Percentiles rank a stretch among this genome's conserved stretches.
Evolutionary conservation across 1,140 invertebrate genomes (phyloP).

Genomic region (Drosophila willistoni): DNA sequence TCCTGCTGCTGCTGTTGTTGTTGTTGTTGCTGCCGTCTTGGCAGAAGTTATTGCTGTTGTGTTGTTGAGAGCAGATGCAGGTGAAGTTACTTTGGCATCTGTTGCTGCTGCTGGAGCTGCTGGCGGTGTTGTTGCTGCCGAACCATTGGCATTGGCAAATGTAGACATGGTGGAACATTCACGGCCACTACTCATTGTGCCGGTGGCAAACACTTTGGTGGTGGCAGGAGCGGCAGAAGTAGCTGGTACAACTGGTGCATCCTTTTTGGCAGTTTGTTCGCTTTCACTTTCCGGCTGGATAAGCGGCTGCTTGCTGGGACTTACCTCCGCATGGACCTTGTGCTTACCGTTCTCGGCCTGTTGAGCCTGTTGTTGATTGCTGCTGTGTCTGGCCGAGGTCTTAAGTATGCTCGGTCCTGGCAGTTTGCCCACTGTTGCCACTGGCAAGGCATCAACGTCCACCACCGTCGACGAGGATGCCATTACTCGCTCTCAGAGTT

Average conservation of each 20-base stretch:
- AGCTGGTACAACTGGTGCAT: conserved; percentile 20
- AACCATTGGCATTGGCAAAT: conserved; percentile 38
- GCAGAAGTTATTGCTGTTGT: conserved; percentile 7
- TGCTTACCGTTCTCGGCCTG: conserved; percentile 52
- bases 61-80: not conserved
- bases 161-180: conserved; percentile 72
- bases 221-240: conserved; percentile 51
- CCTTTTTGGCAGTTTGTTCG: conserved; percentile 31
- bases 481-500: conserved; percentile 75
- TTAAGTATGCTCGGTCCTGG: conserved; percentile 85
- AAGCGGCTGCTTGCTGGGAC: conserved; percentile 71
- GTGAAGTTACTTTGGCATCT: conserved; percentile 12
- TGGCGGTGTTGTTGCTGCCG: conserved; percentile 6
- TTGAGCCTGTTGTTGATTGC: conserved; percentile 26
- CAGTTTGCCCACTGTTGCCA: conserved; percentile 75
- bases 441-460: conserved; percentile 46
- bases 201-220: conserved; percentile 68
- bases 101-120: conserved; percentile 10
- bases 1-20: not conserved
- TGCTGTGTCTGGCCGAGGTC: conserved; percentile 77
- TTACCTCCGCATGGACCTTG: conserved; percentile 45
- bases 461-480: conserved; percentile 52
- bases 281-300: conserved; percentile 44
- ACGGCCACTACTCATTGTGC: conserved; percentile 72
- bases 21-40: conserved; percentile 14